Evolutionary conservation across 2,113 vertebrate species (phyloP).

Genomic region (Peucedramus taeniatus): DNA sequence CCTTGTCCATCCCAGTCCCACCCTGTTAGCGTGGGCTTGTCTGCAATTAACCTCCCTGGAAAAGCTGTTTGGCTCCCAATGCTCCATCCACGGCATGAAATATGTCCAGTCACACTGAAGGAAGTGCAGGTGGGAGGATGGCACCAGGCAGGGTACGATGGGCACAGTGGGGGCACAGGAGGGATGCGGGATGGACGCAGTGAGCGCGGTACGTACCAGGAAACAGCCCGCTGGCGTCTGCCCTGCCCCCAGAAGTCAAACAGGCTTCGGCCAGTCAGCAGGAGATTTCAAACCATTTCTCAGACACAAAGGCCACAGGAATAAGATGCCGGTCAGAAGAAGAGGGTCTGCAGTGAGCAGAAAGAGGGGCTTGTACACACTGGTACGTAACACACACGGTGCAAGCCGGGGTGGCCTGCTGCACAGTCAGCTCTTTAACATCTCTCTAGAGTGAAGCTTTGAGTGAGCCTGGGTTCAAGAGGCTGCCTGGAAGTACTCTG

Average conservation of each 20-base stretch:
- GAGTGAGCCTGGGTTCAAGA: not conserved
- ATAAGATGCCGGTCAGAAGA: constrained; percentile 96
- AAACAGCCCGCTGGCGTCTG: constrained; percentile 81
- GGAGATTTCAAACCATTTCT: constrained; percentile 99
- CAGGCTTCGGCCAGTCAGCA: constrained; percentile 91
- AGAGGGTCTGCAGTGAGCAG: constrained; percentile 82
- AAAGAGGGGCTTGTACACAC: constrained; percentile 48
- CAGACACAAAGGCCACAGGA: constrained; percentile 99
- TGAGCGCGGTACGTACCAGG: constrained; percentile 80
- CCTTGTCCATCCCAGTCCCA: not conserved
- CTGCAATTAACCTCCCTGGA: constrained; percentile 3
- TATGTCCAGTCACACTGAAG: not conserved
- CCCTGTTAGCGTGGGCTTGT: not conserved
- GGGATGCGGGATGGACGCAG: not conserved
- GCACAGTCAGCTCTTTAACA: not conserved
- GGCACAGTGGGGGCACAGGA: not conserved
- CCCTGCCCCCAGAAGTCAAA: constrained; percentile 84
- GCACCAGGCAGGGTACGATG: not conserved
- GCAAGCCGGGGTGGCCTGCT: not conserved
- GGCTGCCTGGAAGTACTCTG: not conserved
- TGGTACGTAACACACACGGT: not conserved
- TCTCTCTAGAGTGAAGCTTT: not conserved
- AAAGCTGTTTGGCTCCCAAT: not conserved
- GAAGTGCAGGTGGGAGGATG: not conserved
- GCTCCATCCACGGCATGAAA: not conserved